Percentiles rank a stretch among this genome's conserved stretches.
Evolutionary conservation across 1,140 invertebrate species (phyloP).

Genomic region (Radopholus similis): DNA sequence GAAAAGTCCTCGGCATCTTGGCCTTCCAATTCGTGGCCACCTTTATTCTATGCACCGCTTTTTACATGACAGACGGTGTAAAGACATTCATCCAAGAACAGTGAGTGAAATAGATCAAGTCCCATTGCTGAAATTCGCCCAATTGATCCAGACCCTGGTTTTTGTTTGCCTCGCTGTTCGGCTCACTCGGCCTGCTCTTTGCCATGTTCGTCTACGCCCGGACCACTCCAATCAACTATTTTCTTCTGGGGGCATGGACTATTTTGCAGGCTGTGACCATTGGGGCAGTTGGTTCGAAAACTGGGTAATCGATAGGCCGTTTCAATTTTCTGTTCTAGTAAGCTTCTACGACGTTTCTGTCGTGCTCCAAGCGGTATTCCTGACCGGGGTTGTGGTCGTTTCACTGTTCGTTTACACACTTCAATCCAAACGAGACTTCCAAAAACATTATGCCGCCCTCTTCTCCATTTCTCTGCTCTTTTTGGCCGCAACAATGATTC

Average conservation of each 20-base stretch:
- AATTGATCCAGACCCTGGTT: constrained; percentile 60
- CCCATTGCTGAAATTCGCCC: constrained; percentile 15
- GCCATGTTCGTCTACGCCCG: constrained; percentile 62
- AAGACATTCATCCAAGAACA: constrained; percentile 50
- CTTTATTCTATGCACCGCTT: constrained; percentile 40
- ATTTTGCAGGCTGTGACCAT: constrained; percentile 62
- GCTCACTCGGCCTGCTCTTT: constrained; percentile 61
- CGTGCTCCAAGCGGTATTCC: constrained; percentile 62
- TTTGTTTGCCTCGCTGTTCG: constrained; percentile 60
- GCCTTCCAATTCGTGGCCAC: constrained; percentile 53
- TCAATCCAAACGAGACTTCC: constrained; percentile 64
- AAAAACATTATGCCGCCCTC: constrained; percentile 52
- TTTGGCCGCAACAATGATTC: constrained; percentile 37
- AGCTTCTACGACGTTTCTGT: constrained; percentile 62
- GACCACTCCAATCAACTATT: constrained; percentile 63
- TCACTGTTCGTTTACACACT: constrained; percentile 63
- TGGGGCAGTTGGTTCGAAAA: constrained; percentile 62
- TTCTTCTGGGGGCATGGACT: constrained; percentile 63
- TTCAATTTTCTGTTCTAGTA: constrained; percentile 54
- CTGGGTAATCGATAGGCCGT: background rate
- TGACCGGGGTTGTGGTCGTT: constrained; percentile 62
- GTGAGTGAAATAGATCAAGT: too few relatives aligned
- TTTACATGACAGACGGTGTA: constrained; percentile 52
- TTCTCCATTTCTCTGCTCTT: constrained; percentile 50
- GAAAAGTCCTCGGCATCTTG: constrained; percentile 55